These are phyloP conservation scores for Melangyna quadrimaculata DNA, from an alignment of 2,888 invertebrate species.

Conservation along the genomic window DNA sequence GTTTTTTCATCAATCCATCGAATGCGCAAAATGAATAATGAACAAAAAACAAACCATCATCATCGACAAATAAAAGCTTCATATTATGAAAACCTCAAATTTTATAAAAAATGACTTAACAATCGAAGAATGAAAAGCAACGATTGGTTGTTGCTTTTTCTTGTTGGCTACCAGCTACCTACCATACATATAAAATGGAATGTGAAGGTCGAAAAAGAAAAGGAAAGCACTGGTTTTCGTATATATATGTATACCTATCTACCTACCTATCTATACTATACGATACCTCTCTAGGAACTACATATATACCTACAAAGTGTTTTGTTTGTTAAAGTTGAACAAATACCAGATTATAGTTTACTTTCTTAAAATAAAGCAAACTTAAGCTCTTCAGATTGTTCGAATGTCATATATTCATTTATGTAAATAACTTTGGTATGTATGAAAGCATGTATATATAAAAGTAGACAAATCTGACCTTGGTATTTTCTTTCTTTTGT, in stretches of 20 bases:
- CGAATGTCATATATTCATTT: neutral
- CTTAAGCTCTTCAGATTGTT: slow-evolving; percentile 6
- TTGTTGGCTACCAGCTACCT: slow-evolving; percentile 8
- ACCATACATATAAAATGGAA: slow-evolving; percentile 38
- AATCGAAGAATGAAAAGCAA: slow-evolving; percentile 26
- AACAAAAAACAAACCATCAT: too few relatives aligned
- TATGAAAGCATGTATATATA: neutral
- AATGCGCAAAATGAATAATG: slow-evolving; percentile 18
- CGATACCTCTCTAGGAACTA: neutral
- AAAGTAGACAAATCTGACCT: slow-evolving; percentile 34
- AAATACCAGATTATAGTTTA: slow-evolving; percentile 29
- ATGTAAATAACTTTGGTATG: neutral
- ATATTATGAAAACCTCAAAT: slow-evolving; percentile 36
- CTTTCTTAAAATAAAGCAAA: slow-evolving; percentile 33
- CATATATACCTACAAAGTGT: neutral
- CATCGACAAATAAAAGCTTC: slow-evolving; percentile 10
- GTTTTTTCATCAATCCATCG: neutral
- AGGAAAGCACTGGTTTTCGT: slow-evolving; percentile 44
- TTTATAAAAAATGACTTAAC: slow-evolving; percentile 33
- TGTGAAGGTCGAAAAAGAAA: slow-evolving; percentile 67
- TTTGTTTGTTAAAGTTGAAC: slow-evolving; percentile 34
- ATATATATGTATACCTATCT: neutral
- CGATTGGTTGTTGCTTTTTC: slow-evolving; percentile 28
- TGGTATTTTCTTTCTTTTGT: slow-evolving; percentile 50
- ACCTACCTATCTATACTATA: neutral